phyloP scores from a whole-genome alignment of 2,888 invertebrate species.

The Stenodema calcarata region DNA sequence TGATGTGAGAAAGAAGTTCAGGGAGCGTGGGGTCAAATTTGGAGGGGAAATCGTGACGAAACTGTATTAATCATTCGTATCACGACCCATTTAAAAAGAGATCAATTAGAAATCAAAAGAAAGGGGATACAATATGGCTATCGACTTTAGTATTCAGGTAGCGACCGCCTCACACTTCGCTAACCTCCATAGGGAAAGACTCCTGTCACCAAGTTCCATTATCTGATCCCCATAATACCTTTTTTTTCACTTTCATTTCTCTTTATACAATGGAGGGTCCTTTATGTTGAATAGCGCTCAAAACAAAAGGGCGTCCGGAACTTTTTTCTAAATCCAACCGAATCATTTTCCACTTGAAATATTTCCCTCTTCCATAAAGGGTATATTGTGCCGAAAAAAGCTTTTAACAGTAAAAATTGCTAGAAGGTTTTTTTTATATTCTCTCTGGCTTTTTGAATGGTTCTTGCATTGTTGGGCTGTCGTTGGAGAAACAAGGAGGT shows the following conservation, averaged over 20 bases:
- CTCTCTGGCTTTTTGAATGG: slow-evolving; percentile 5
- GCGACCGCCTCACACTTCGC: slow-evolving; percentile 8
- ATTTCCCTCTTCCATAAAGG: slow-evolving; percentile 34
- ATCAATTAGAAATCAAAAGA: slow-evolving; percentile 16
- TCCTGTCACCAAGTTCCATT: slow-evolving; percentile 19
- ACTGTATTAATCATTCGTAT: slow-evolving; percentile 16
- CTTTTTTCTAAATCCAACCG: neutral
- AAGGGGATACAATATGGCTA: neutral
- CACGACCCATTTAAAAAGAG: slow-evolving; percentile 11
- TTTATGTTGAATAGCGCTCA: neutral
- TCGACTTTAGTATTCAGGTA: slow-evolving; percentile 24
- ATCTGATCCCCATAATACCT: neutral
- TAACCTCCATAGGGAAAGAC: neutral
- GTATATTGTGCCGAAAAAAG: slow-evolving; percentile 35
- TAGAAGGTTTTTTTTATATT: neutral
- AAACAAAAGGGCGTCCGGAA: slow-evolving; percentile 17
- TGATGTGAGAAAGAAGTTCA: neutral
- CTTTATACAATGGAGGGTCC: slow-evolving; percentile 9
- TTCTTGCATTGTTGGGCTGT: neutral
- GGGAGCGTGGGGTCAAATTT: neutral
- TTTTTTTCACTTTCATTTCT: slow-evolving; percentile 20
- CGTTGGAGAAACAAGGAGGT: slow-evolving; percentile 23
- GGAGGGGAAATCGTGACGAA: neutral
- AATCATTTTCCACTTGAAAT: slow-evolving; percentile 43
- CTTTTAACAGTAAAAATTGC: slow-evolving; percentile 30